Conservation (phyloP, 2,113 vertebrate species). For the Scomber japonicus region DNA sequence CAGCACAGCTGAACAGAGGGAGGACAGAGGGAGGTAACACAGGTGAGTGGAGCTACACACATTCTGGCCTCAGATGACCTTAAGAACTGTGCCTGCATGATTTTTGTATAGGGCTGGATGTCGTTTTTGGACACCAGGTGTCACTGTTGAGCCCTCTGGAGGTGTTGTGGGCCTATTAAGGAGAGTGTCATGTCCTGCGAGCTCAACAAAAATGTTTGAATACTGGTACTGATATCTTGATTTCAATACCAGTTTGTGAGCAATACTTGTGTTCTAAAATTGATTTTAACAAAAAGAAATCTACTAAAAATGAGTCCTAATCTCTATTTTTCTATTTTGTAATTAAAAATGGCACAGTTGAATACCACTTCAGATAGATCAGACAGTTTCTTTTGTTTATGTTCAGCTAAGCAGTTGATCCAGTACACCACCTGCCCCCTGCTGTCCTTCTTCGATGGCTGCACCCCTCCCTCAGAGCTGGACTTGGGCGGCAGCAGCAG, state of each 20-base stretch:
- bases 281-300: too few species aligned
- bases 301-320: too few species aligned
- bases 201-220: not conserved
- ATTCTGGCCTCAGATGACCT: too few species aligned
- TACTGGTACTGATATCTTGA: not conserved
- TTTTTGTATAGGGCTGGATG: not conserved
- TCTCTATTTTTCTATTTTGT: not conserved
- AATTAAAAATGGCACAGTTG: not conserved
- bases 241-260: too few species aligned
- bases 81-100: too few species aligned
- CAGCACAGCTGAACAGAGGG: not conserved
- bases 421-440: slow-evolving; percentile 95
- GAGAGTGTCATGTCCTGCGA: too few species aligned
- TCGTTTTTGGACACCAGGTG: not conserved
- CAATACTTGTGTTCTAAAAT: too few species aligned
- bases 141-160: too few species aligned
- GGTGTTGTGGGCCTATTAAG: too few species aligned
- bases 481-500: slow-evolving; percentile 17
- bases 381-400: not conserved
- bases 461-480: slow-evolving; percentile 64
- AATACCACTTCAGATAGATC: too few species aligned
- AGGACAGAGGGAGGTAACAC: slow-evolving; percentile 41
- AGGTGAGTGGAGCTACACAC: slow-evolving; percentile 38
- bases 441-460: slow-evolving; percentile 93
- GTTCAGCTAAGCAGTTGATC: slow-evolving; percentile 92